phyloP scores from a whole-genome alignment of 2,888 invertebrate genomes.

The Sussaba pulchella region DNA sequence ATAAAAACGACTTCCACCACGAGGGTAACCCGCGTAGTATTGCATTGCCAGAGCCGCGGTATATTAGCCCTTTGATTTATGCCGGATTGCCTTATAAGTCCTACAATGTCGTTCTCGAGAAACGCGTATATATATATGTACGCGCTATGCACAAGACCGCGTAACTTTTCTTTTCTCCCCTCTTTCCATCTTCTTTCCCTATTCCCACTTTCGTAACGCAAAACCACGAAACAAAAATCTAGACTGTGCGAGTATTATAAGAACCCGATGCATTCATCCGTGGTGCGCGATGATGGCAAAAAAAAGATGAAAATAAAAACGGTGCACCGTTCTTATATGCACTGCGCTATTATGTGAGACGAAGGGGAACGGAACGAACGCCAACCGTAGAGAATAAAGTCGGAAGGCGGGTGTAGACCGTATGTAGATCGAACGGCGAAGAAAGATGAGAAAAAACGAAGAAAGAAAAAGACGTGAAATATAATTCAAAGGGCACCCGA shows the following conservation, averaged over 20 bases:
- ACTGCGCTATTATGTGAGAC: conserved; percentile 35
- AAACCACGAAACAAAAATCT: background rate
- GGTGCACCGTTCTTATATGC: conserved; percentile 30
- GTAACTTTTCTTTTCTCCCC: conserved; percentile 41
- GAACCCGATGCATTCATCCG: conserved; percentile 2
- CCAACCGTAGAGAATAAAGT: conserved; percentile 40
- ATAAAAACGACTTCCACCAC: conserved; percentile 81
- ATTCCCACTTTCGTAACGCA: conserved; percentile 1
- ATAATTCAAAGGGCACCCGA: conserved; percentile 64
- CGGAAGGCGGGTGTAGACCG: conserved; percentile 36
- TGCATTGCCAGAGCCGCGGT: conserved; percentile 79
- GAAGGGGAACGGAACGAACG: conserved; percentile 32
- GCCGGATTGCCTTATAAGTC: conserved; percentile 82
- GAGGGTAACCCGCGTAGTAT: conserved; percentile 72
- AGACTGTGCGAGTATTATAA: conserved; percentile 18
- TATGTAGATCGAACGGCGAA: conserved; percentile 46
- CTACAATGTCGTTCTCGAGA: conserved; percentile 76
- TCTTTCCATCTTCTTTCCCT: conserved; percentile 30
- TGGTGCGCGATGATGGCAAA: no score
- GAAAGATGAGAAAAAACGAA: conserved; percentile 2
- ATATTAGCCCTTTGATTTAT: conserved; percentile 84
- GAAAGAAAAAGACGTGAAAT: conserved; percentile 53
- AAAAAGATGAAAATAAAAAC: conserved; percentile 37
- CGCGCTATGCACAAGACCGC: conserved; percentile 29
- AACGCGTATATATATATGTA: conserved; percentile 38